Evolutionary conservation across 1,140 invertebrate genomes (phyloP).

Genomic region (Drosophila parabipectinata): DNA sequence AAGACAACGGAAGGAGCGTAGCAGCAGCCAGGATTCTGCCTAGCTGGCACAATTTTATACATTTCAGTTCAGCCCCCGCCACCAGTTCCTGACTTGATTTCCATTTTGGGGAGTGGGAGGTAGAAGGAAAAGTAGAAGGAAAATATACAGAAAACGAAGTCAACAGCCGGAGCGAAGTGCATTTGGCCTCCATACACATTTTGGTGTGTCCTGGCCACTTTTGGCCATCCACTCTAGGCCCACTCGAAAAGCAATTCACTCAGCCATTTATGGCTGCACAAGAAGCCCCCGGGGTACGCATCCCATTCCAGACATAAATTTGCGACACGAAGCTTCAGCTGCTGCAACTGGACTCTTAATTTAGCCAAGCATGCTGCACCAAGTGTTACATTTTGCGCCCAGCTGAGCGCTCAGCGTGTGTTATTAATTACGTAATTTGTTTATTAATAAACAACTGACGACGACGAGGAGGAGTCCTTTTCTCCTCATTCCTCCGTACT

Average conservation of each 20-base stretch:
- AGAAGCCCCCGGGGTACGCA: slow-evolving; percentile 40
- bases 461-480: background rate
- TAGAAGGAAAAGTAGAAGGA: slow-evolving; percentile 6
- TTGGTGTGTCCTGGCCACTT: slow-evolving; percentile 52
- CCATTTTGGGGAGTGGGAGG: slow-evolving; percentile 15
- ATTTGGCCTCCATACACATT: slow-evolving; percentile 35
- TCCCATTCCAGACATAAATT: slow-evolving; percentile 36
- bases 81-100: slow-evolving; percentile 44
- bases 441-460: slow-evolving; percentile 69
- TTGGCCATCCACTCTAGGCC: slow-evolving; percentile 5
- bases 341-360: slow-evolving; percentile 20
- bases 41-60: slow-evolving; percentile 60
- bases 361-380: slow-evolving; percentile 44
- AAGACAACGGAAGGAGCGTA: slow-evolving; percentile 20
- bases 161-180: slow-evolving; percentile 53
- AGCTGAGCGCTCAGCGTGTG: slow-evolving; percentile 74
- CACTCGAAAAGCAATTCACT: slow-evolving; percentile 51
- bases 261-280: slow-evolving; percentile 63
- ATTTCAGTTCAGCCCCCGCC: slow-evolving; percentile 25
- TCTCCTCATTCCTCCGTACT: background rate
- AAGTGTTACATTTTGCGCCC: slow-evolving; percentile 65
- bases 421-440: slow-evolving; percentile 79
- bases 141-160: slow-evolving; percentile 18
- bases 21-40: slow-evolving; percentile 48
- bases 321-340: slow-evolving; percentile 4